Evolutionary conservation across 1,140 invertebrate genomes (phyloP).

Genomic region (Microplitis mediator): DNA sequence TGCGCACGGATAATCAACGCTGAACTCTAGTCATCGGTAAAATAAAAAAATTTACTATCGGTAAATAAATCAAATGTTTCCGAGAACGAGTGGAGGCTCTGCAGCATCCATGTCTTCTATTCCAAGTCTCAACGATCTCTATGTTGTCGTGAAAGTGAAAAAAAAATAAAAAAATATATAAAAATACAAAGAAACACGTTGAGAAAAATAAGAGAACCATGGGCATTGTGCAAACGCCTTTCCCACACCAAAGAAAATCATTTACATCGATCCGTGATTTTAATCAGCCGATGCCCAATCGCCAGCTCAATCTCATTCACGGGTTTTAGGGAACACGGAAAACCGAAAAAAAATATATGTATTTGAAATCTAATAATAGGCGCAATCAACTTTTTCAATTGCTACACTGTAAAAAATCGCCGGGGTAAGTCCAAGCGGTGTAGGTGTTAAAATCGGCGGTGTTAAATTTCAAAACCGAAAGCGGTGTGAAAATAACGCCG

Average conservation of each 20-base stretch:
- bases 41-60: slow-evolving; percentile 9
- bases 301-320: too few species aligned
- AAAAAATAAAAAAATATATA: neutral
- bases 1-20: slow-evolving; percentile 1
- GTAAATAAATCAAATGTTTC: slow-evolving; percentile 17
- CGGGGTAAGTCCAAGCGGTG: too few species aligned
- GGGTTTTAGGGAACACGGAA: neutral
- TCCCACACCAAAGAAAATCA: neutral
- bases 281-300: neutral
- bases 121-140: neutral
- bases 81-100: neutral
- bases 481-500: too few species aligned
- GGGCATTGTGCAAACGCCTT: slow-evolving; percentile 10
- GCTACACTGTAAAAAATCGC: too few species aligned
- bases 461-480: too few species aligned
- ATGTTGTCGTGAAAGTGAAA: neutral
- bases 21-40: slow-evolving; percentile 1
- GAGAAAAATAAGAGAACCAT: neutral
- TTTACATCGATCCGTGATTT: neutral
- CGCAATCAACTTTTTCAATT: too few species aligned
- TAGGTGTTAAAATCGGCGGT: too few species aligned
- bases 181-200: neutral
- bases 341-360: neutral
- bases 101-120: too few species aligned
- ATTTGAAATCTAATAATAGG: too few species aligned